Base-by-base conservation (phyloP, 2,797 vertebrate species). In the Calcarius lapponicus region DNA sequence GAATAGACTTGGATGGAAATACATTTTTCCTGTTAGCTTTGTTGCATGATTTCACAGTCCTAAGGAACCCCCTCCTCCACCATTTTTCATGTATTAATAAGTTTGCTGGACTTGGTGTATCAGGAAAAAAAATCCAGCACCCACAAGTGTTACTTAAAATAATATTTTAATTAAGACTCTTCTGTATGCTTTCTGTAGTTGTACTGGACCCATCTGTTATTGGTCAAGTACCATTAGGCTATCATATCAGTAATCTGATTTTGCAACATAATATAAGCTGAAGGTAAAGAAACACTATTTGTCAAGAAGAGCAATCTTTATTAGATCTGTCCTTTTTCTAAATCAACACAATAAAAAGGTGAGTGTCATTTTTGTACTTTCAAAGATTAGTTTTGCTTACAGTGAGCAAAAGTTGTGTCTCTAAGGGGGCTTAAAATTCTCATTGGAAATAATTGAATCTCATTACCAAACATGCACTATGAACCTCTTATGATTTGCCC, bases 361-460 rank as follows among this genome's bases (percentile, higher is more conserved):
- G 62, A 93, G 36, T 81, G 71, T 65, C 79, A 80, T 53, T 81
- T 92, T 92, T 93, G 53, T 93, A 56, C 51, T 94, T 88, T 17
- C 42, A 86, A 94, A 94, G 60, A 96, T 96, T 96, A 86, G 50
- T 92, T 97, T 96, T 97, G 86, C 94, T 96, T 96, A 91, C 38
- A 92, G 74, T 96, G 96, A 90, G 62, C 51, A 91, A 91, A 96
- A 96, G 45, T 48, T 4, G 18, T 50, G 61, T 66, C n/a, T 92
- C 66, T 83, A 61, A n/a, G 17, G 40, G 79, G 74, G 42, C 13
- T 96, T 94, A 74, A 80, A 81, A 64, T 57, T 83, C 86, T 96
- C 43, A n/a, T 66, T 92, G 88, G 71, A 96, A 97, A 95, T 97
- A 98, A 97, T 24, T 97, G 96, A 97, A 97, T 96, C 83, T 96